phyloP scores from a whole-genome alignment of 1,140 invertebrate species.

The Neotoxoptera formosana region DNA sequence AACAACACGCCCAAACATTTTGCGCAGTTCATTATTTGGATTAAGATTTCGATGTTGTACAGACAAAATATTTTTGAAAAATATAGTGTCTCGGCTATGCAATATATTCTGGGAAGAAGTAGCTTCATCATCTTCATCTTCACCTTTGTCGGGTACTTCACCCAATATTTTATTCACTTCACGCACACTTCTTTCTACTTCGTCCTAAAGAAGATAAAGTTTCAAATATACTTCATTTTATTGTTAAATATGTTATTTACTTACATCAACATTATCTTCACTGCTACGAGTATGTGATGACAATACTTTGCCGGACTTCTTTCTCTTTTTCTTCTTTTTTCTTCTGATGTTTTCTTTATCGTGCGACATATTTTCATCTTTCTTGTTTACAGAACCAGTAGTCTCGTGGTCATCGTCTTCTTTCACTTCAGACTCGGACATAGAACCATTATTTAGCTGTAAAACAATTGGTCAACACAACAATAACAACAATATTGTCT shows the following conservation, averaged over 20 bases:
- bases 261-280: constrained; percentile 71
- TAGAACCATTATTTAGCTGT: constrained; percentile 70
- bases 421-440: constrained; percentile 73
- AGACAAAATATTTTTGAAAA: constrained; percentile 67
- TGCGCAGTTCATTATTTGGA: constrained; percentile 82
- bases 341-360: constrained; percentile 65
- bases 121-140: constrained; percentile 37
- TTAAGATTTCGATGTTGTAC: constrained; percentile 81
- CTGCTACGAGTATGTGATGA: constrained; percentile 67
- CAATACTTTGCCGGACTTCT: constrained; percentile 66
- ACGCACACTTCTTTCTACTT: constrained; percentile 75
- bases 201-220: constrained; percentile 68
- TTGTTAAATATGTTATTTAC: constrained; percentile 44
- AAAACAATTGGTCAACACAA: constrained; percentile 31
- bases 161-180: constrained; percentile 79
- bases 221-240: constrained; percentile 51
- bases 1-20: constrained; percentile 79
- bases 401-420: constrained; percentile 74
- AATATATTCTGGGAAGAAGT: constrained; percentile 31
- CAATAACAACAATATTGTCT: background rate
- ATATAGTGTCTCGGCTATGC: constrained; percentile 41
- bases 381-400: constrained; percentile 67
- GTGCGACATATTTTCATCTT: constrained; percentile 61
- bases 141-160: constrained; percentile 62
- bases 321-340: constrained; percentile 74